Evolutionary conservation across 2,888 invertebrate genomes (phyloP), one percentile per base, ranked within the genome.

Genomic region (Drosophila nigricruria): DNA sequence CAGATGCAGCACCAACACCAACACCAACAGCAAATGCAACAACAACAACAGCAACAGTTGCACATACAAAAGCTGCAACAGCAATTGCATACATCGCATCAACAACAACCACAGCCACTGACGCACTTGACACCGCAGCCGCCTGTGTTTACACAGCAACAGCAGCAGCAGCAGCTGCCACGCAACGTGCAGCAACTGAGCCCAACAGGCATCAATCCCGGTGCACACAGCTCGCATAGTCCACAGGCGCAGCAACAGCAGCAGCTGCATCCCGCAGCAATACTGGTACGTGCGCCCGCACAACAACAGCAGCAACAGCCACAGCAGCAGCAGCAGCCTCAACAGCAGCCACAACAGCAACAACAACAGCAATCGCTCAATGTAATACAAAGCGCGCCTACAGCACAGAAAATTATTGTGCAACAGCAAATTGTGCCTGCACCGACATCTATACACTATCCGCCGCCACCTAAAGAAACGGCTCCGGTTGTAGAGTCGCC

Each of bases 361-460:
- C 79, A 66, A 8, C 81, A 80, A 9, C 86, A 77, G 25, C 69
- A 62, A 23, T 47, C 76, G 12, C 75, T 73, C 74, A 79, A 91
- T 87, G 83, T 91, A 70, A 71, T 92, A 89, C 77, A 92, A 82
- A 79, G 82, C 88, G 83, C 91, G 2, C 88, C 91, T 12, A 81
- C 88, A 23, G 57, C 83, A 12, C 88, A 81, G 56, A 87, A 88
- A 59, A 75, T 89, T 27, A 82, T 91, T 69, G 90, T 89, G 27
- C 89, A 88, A 36, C 91, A 90, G 56, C 91, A 91, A 50, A 85
- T 90, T 63, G 81, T 90, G 47, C 60, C 79, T 9, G 50, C 81
- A 16, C 69, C 81, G 42, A 53, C 77, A 53, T 34, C 81, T 12
- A 58, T 80, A 5, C 86, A 80, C 36, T 88, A 87, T 65, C 58